These are phyloP conservation scores for Sciurus carolinensis DNA, from an alignment of 2,797 vertebrate genomes.

Conservation along the genomic window DNA sequence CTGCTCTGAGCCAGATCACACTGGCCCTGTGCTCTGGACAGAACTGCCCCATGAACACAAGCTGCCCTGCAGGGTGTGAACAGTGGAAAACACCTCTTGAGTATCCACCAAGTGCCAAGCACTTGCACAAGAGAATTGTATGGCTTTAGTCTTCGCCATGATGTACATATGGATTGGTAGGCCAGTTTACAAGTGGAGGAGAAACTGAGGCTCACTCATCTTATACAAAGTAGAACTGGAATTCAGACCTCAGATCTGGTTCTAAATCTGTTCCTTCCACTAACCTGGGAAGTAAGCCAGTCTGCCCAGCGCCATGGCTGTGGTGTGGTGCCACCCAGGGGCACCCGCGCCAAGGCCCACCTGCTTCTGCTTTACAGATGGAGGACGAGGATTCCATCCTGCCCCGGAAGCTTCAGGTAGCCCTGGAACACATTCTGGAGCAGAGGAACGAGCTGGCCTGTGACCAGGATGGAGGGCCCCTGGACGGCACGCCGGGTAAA, in stretches of 20 bases:
- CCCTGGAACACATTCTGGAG: conserved; percentile 97
- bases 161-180: too few relatives aligned
- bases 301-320: not conserved
- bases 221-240: not conserved
- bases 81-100: not conserved
- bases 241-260: not conserved
- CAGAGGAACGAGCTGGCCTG: conserved; percentile 95
- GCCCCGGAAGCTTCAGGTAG: conserved; percentile 97
- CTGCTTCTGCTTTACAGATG: conserved; percentile 91
- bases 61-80: not conserved
- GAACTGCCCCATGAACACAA: not conserved
- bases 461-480: conserved; percentile 92
- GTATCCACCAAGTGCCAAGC: not conserved
- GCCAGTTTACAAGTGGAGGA: not conserved
- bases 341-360: not conserved
- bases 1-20: not conserved
- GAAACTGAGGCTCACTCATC: not conserved
- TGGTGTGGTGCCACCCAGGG: not conserved
- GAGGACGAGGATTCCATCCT: conserved; percentile 99
- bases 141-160: not conserved
- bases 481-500: conserved; percentile 90
- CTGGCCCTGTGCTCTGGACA: not conserved
- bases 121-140: not conserved
- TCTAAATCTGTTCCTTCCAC: not conserved
- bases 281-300: not conserved